Evolutionary conservation across 1,140 invertebrate species (phyloP), one percentile per base, ranked within the genome.

Genomic region (Ostrea denselamellosa): DNA sequence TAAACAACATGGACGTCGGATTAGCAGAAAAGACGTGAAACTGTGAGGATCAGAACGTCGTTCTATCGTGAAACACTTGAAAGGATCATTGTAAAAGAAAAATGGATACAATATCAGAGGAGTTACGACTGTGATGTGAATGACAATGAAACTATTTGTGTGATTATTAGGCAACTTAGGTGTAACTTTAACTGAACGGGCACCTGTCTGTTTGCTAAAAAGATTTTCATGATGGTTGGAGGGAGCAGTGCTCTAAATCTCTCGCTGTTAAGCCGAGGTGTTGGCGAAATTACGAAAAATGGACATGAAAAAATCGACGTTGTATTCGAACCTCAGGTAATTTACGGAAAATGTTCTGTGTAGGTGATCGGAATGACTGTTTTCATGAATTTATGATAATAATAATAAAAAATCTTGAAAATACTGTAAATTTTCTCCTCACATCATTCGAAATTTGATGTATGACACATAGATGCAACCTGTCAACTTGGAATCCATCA

Each of bases 261-360:
- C 68, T 95, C 94, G 19, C 90, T 94, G 19, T 90, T 95, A n/a
- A 93, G 93, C 51, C 90, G 94, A 83, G 94, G 94, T 19, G 88
- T 95, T 71, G 94, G 94, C 14, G 93, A 94, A 89, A 92, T 95
- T 44, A 90, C 92, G 54, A 92, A 89, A 90, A 94, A 94, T 92
- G 93, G 93, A 53, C 91, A 93, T 28, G 94, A 95, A 86, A 94
- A 93, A 90, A 92, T 94, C 10, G 94, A 95, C 86, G 93, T 95
- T 22, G 91, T 92, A 62, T 91, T 95, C 65, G 94, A 95, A 86
- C 93, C 93, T 88, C 92, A 93, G 92, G 94, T 95, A 92, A n/a
- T 62, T 62, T 44, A 44, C 34, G 7, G 58, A 62, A 0, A 14
- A 62, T 62, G 10, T 62, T n/a, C n/a, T n/a, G n/a, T n/a, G 14